Base-by-base conservation (phyloP, 2,113 vertebrate genomes). In the Odontesthes bonariensis region DNA sequence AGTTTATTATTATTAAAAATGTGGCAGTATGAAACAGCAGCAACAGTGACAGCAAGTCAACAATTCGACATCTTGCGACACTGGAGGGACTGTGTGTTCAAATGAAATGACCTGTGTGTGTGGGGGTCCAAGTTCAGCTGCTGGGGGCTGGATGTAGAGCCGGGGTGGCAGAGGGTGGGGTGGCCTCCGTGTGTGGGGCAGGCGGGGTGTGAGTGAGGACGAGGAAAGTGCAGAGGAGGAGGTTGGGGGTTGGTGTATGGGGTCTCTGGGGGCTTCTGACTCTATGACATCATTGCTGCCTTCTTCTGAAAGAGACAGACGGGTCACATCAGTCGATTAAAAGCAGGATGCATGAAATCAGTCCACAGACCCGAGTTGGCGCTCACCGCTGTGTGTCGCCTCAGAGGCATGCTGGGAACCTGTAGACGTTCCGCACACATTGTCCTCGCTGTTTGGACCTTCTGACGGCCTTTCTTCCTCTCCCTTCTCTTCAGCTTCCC, bases 131-230 rank as follows among this genome's bases (percentile, higher is more conserved):
- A 99, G 89, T 56, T 99, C 98, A 31, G 96, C 95, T 20, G 97
- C 95, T 2, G 97, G 96, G 22, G 97, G 96, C 10, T 98, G 97
- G 79, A 99, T 99, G 61, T 97, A 97, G 22, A 99, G 94, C 14
- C 97, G 93, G 0, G 97, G 98, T 3, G 97, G 98, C 22, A 98
- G 95, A 0, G 96, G 94, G 80, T 98, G 97, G 0, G 96, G 95
- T 0, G 95, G 96, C 19, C 97, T 93, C 3, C 97, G 93, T 0
- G 97, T 96, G 68, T 97, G 97, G 0, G 96, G 95, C 0, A 95
- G 92, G 8, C 96, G 93, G 2, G 96, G 95, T 1, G 92, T 79
- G 80, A 96, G 93, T 75, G 97, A 95, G 0, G 96, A 95, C 0
- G 95, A 92, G 80, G 96, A 95, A 0, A 94, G 88, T 84, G 92